Conservation (phyloP, 2,113 vertebrate species). For the Lophura nycthemera region DNA sequence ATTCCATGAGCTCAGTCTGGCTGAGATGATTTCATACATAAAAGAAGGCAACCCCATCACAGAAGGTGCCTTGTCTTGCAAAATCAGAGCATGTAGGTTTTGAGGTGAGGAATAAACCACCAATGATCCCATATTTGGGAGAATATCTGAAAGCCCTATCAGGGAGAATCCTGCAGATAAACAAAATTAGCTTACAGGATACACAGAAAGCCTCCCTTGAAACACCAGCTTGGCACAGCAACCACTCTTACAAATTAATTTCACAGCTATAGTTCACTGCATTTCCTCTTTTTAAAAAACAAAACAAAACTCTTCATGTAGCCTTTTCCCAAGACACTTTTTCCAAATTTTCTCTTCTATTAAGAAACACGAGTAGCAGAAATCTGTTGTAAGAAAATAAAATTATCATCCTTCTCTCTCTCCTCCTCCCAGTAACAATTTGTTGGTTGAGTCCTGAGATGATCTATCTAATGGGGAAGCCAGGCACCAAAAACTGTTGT, state of each 20-base stretch:
- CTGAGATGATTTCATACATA: not conserved
- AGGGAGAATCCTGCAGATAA: conserved; percentile 17
- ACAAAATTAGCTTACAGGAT: conserved; percentile 18
- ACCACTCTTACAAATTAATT: not conserved
- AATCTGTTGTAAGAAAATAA: not conserved
- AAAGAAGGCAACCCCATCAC: not conserved
- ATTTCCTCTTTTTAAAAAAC: not conserved
- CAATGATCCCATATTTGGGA: not conserved
- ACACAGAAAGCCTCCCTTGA: not conserved
- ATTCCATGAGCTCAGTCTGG: not conserved
- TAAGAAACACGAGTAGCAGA: not conserved
- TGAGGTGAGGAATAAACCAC: not conserved
- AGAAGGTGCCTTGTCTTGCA: not conserved
- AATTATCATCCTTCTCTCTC: not conserved
- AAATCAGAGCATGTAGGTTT: not conserved
- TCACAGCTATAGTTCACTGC: not conserved
- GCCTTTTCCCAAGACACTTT: not conserved
- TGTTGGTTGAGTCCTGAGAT: not conserved
- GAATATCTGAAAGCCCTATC: not conserved
- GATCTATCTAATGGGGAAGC: not conserved
- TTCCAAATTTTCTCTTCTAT: not conserved
- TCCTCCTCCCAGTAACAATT: not conserved
- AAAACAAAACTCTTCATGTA: not conserved
- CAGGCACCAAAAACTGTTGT: not conserved
- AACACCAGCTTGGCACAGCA: not conserved